Base-by-base conservation (phyloP, 1,140 invertebrate species). In the Sitodiplosis mosellana region DNA sequence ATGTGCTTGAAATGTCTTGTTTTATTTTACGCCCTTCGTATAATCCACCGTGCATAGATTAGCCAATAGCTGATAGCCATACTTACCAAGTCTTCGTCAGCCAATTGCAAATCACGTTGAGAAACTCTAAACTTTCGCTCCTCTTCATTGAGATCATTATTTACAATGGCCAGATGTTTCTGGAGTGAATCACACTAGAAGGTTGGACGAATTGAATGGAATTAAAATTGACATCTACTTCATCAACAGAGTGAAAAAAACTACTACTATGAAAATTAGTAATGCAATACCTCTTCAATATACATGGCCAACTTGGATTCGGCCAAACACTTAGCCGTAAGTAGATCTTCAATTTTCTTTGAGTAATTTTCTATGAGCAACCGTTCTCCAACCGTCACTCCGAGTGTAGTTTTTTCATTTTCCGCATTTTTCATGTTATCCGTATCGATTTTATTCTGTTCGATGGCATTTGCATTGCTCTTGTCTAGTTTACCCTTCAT, bases 41-140 rank as follows among this genome's bases (percentile, higher is more conserved):
- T n/a, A n/a, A n/a, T n/a, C n/a, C n/a, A n/a, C n/a, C n/a, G n/a
- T n/a, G n/a, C n/a, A n/a, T n/a, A n/a, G n/a, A n/a, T n/a, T n/a
- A n/a, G n/a, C n/a, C n/a, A n/a, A n/a, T n/a, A n/a, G n/a, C n/a
- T n/a, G n/a, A n/a, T n/a, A n/a, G n/a, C n/a, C n/a, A n/a, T n/a
- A 37, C 19, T 40, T 51, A 64, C 71, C 56, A 72, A 66, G 51
- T 73, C 70, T 52, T 73, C 70, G 52, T 72, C 68, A 18, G 72
- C 55, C 51, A 56, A 66, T 50, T 64, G 69, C 50, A 63, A 60
- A 48, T 65, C 69, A 17, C 63, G 63, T 46, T 66, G 56, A 18
- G 70, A 53, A 48, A 75, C 67, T 54, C 59, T 52, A 55, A 77
- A 65, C 54, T 66, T 57, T 20, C 63, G 59, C 54, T 75, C 73